phyloP scores from a whole-genome alignment of 2,888 invertebrate species.

The Apamea sordens region DNA sequence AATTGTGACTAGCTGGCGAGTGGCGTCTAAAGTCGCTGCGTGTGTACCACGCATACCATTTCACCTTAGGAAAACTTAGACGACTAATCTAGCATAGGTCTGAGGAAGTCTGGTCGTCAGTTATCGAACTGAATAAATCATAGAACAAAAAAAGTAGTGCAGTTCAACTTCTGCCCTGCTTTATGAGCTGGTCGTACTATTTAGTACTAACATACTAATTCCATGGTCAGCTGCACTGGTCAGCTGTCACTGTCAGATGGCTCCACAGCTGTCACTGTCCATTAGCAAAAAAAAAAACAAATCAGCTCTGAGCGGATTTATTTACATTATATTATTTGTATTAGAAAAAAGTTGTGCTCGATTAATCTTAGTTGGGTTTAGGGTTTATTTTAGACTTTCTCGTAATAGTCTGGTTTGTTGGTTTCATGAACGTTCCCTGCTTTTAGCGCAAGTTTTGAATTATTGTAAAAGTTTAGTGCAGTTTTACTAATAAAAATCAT shows the following conservation, averaged over 20 bases:
- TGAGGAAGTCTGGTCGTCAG: too few species aligned
- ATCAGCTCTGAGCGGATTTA: too few species aligned
- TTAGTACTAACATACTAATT: not conserved
- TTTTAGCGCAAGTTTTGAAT: not conserved
- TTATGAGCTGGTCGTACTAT: not conserved
- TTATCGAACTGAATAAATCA: too few species aligned
- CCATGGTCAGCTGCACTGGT: not conserved
- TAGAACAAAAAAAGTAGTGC: too few species aligned
- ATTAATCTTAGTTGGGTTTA: not conserved
- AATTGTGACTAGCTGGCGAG: too few species aligned
- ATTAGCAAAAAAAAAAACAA: too few species aligned
- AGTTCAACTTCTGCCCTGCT: too few species aligned
- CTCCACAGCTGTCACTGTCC: not conserved
- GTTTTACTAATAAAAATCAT: slow-evolving; percentile 18
- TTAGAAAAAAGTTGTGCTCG: not conserved
- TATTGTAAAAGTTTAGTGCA: not conserved
- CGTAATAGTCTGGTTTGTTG: not conserved
- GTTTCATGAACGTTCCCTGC: not conserved
- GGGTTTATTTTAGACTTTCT: not conserved
- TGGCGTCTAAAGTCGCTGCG: too few species aligned
- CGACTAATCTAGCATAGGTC: too few species aligned
- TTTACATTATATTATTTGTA: not conserved
- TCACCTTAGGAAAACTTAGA: too few species aligned
- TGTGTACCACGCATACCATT: too few species aligned
- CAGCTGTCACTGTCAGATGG: not conserved